Evolutionary conservation across 2,888 invertebrate species (phyloP), one percentile per base, ranked within the genome.

Genomic region (Rapana venosa): DNA sequence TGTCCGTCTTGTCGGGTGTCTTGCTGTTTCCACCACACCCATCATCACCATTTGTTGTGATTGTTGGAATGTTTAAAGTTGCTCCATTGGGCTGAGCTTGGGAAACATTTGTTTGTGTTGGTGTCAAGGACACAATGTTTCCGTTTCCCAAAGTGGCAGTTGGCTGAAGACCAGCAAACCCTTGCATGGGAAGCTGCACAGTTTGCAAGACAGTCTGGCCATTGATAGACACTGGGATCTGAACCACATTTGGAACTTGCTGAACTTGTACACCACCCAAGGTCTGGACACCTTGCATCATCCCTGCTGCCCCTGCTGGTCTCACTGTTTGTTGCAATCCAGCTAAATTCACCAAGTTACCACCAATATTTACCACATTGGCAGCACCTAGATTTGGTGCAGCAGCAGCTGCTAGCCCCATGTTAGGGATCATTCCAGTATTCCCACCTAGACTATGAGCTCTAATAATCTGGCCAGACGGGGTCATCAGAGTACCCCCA

Each of bases 141-240:
- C 91, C 90, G 74, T 91, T 91, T 22, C 88, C 32, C 83, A 91
- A 81, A 1, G 89, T 74, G 61, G 91, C 88, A 22, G 81, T 26
- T 84, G 93, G 94, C 15, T 91, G 61, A 26, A 95, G 94, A 0
- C 97, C 97, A 17, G 95, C 94, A 83, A 97, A 96, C 83, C 98
- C 97, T 96, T 98, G 98, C 32, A 99, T 97, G 0, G 99, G 99
- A 94, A 99, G 97, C 96, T 99, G 99, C 0, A 99, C 98, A 0
- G 99, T 99, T 96, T 99, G 99, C 96, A 98, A 98, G 91, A 99
- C 98, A 0, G 99, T 99, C 96, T 99, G 99, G 0, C 99, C 99
- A 96, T 98, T 98, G 70, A 97, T 97, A 87, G 97, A 97, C 92
- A 98, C 98, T 0, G 98, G 98, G 91, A 98, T 98, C 96, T 99